These are phyloP conservation scores for Tamandua tetradactyla DNA, from an alignment of 2,797 vertebrate species.

Conservation along the genomic window DNA sequence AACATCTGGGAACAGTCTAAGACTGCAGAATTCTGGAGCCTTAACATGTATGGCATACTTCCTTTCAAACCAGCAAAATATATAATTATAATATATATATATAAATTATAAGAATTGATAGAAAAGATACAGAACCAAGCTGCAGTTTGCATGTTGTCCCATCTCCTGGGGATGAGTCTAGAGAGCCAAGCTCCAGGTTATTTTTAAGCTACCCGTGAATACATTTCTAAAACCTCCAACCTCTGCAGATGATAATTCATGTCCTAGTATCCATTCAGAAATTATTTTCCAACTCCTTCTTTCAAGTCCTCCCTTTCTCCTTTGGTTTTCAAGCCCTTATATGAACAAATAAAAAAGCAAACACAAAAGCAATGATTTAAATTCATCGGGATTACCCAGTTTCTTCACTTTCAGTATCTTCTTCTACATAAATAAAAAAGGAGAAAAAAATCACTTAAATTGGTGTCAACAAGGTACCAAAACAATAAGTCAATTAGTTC, in stretches of 20 bases:
- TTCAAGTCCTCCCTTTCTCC: not conserved
- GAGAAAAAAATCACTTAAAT: not conserved
- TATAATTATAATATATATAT: too few relatives aligned
- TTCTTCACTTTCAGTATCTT: constrained; percentile 16
- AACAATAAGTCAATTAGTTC: constrained; percentile 65
- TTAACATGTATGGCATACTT: too few relatives aligned
- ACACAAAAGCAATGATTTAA: not conserved
- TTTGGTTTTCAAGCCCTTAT: not conserved
- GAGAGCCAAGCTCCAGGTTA: not conserved
- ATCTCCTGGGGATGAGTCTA: not conserved
- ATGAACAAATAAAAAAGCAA: constrained; percentile 4
- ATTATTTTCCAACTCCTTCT: constrained; percentile 18
- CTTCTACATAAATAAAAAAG: constrained; percentile 42
- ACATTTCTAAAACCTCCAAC: not conserved
- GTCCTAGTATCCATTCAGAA: not conserved
- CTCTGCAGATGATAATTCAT: not conserved
- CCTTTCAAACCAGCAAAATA: too few relatives aligned
- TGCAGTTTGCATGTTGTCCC: not conserved
- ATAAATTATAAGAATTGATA: not conserved
- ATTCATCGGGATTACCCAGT: not conserved
- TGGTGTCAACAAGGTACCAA: constrained; percentile 1
- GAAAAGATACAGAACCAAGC: not conserved
- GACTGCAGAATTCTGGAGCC: not conserved
- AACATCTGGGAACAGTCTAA: not conserved
- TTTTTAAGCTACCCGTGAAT: not conserved